Percentiles rank a stretch among this genome's conserved stretches.
Evolutionary conservation across 2,113 vertebrate species (phyloP).

Genomic region (Myiopsitta monachus): DNA sequence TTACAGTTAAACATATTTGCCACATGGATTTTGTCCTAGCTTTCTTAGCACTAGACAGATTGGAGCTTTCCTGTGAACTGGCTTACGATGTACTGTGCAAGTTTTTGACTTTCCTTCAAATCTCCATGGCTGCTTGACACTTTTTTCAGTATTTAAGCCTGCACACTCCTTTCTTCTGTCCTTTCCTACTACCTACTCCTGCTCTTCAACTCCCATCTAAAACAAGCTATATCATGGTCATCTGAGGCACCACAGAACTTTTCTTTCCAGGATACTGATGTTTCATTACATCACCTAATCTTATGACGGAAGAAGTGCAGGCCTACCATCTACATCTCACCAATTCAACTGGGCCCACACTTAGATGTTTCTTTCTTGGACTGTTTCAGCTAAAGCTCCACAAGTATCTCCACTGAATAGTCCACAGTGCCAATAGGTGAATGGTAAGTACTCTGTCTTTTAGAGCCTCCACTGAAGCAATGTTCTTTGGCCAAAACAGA

Average conservation of each 20-base stretch:
- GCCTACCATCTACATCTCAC: background rate
- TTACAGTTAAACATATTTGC: background rate
- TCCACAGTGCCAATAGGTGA: background rate
- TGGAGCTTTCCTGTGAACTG: background rate
- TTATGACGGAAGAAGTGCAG: background rate
- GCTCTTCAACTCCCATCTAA: background rate
- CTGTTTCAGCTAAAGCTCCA: background rate
- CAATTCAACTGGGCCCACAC: background rate
- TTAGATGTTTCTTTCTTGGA: background rate
- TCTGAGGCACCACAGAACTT: background rate
- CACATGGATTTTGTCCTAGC: background rate
- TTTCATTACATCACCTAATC: background rate
- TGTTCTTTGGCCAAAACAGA: background rate
- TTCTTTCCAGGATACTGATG: background rate
- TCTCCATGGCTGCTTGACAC: background rate
- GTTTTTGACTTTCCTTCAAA: background rate
- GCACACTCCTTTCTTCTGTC: background rate
- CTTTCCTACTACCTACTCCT: background rate
- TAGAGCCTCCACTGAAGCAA: background rate
- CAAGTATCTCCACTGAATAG: background rate
- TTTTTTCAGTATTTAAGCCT: background rate
- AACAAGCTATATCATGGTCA: background rate
- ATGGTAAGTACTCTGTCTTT: background rate
- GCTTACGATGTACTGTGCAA: background rate
- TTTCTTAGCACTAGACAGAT: background rate